Percentiles rank a stretch among this genome's conserved stretches.
phyloP scores from a whole-genome alignment of 2,888 invertebrate genomes.

The Merodon equestris region DNA sequence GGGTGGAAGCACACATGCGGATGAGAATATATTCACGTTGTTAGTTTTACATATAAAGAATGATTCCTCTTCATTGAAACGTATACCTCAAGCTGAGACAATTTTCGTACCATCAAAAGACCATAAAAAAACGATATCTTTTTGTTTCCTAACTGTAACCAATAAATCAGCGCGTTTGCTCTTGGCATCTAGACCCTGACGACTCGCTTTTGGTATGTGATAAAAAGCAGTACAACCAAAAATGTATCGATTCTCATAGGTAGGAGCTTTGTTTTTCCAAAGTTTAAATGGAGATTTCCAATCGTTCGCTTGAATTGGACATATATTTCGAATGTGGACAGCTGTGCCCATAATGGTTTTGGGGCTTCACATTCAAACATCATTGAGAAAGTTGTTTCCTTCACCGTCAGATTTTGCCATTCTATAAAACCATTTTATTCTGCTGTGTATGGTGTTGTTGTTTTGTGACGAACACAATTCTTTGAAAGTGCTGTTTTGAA shows the following conservation, averaged over 20 bases:
- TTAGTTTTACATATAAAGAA: slow-evolving; percentile 3
- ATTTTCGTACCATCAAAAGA: too few relatives aligned
- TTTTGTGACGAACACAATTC: slow-evolving; percentile 14
- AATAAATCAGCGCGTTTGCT: slow-evolving; percentile 4
- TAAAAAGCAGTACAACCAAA: slow-evolving; percentile 9
- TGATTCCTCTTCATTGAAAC: slow-evolving; percentile 3
- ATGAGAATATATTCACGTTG: slow-evolving; percentile 6
- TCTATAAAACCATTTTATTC: slow-evolving; percentile 10
- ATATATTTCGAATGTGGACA: slow-evolving; percentile 7
- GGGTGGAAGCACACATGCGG: neutral
- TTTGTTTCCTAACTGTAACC: slow-evolving; percentile 11
- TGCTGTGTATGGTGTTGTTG: slow-evolving; percentile 5
- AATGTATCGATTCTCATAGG: too few relatives aligned
- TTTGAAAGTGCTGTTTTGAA: neutral
- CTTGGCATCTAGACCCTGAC: slow-evolving; percentile 13
- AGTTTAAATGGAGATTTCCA: slow-evolving; percentile 13
- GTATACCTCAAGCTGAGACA: neutral
- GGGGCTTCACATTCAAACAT: slow-evolving; percentile 16
- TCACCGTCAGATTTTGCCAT: slow-evolving; percentile 8
- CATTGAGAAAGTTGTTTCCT: slow-evolving; percentile 15
- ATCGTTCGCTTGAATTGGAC: neutral
- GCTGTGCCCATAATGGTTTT: slow-evolving; percentile 10
- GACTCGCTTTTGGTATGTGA: slow-evolving; percentile 3
- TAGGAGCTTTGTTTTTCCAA: slow-evolving; percentile 1
- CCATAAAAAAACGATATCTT: too few relatives aligned